Evolutionary conservation across 2,113 vertebrate species (phyloP), one percentile per base, ranked within the genome.

Genomic region (Melierax canorus): DNA sequence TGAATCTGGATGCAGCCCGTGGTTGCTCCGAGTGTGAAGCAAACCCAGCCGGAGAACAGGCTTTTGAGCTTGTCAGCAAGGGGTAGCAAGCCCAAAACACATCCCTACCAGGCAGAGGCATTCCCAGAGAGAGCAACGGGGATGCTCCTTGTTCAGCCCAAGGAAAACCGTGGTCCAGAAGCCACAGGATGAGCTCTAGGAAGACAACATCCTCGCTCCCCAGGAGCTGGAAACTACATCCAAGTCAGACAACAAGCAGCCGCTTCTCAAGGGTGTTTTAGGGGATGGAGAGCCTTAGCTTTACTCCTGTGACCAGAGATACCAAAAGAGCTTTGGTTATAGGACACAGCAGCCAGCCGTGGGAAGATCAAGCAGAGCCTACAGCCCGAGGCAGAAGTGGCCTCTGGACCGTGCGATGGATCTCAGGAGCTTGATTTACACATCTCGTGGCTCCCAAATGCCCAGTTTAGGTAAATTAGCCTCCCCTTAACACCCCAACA

Each of bases 1-100:
- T 39, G 30, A 34, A 58, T 62, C 7, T 20, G 24, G 39, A 56
- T 1, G 5, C 29, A 69, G n/a, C 24, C 6, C 0, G 0, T 4
- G 20, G 51, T 11, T 83, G 46, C 43, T 60, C 38, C 2, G 1
- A 53, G 29, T 7, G 9, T 30, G 36, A 69, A 53, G 38, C 15
- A 90, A 88, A 62, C 16, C 36, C 45, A 80, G 32, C 8, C 1
- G 2, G 39, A 71, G 15, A 62, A 8, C 0, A 0, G 22, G 11
- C 4, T 75, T 71, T 67, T 39, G 17, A 27, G 23, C 36, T 83
- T 53, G 23, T 38, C 27, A 45, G 66, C 22, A 39, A 82, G 41
- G 34, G 8, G 8, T 11, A 86, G 41, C 15, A 81, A 64, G 32
- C 22, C 32, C 56, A 27, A 74, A 69, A 26, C 29, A 38, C 15